Evolutionary conservation across 2,113 vertebrate species (phyloP), one percentile per base, ranked within the genome.

Genomic region (Oreochromis spilurus): DNA sequence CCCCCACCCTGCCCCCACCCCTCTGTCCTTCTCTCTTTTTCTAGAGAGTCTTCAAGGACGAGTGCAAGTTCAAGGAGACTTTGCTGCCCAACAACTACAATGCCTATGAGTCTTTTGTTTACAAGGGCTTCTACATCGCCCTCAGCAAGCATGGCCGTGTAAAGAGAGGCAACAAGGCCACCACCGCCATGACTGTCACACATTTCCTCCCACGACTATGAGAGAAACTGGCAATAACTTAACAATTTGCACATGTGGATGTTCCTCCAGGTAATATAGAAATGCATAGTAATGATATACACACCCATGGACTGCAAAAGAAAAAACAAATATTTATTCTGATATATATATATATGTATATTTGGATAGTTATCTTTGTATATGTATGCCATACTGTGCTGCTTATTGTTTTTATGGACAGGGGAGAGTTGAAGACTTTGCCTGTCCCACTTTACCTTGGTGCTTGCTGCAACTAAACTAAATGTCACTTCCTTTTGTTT

Each of bases 51-150:
- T 99, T 99, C 92, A 96, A 96, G 58, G 96, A 98, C 4, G 98
- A 99, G 87, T 99, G 98, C 96, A 98, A 98, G 94, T 99, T 99
- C 96, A 97, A 96, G 93, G 98, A 99, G 96, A 98, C 95, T 16
- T 95, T 99, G 92, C 96, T 99, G 94, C 97, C 98, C 92, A 99
- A 99, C 92, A 99, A 99, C 93, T 99, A 99, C 95, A 99, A 99
- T 0, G 97, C 98, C 10, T 99, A 99, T 1, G 98, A 99, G 95
- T 99, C 97, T 53, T 97, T 96, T 40, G 84, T 94, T 92, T 97
- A 99, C 96, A 94, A 86, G 29, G 97, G 98, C 24, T 96, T 97
- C 91, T 99, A 98, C 93, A 95, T 99, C 9, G 98, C 98, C 10
- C 97, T 99, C 93, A 99, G 98, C 96, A 99, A 99, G 92, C 95